Conservation (phyloP, 2,888 invertebrate species). For the Heliconius cydno region DNA sequence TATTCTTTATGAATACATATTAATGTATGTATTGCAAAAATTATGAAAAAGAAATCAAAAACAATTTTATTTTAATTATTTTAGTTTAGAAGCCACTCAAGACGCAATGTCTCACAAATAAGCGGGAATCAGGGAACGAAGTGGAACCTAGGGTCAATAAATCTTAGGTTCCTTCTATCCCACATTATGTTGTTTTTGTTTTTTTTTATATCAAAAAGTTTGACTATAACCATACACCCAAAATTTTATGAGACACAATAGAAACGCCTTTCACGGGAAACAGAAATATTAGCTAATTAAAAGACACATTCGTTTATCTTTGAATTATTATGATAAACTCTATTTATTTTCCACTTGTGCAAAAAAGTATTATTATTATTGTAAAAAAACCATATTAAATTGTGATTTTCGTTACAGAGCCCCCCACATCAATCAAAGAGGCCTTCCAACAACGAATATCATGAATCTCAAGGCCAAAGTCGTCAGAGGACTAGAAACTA, state of each 20-base stretch:
- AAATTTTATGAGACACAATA: too few species aligned
- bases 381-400: background rate
- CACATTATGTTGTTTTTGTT: background rate
- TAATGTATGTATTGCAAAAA: too few species aligned
- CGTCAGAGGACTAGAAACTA: constrained; percentile 70
- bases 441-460: constrained; percentile 59
- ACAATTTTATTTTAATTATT: too few species aligned
- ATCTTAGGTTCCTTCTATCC: background rate
- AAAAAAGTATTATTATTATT: background rate
- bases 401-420: constrained; percentile 54
- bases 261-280: too few species aligned
- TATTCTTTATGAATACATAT: too few species aligned
- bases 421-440: constrained; percentile 59
- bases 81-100: background rate
- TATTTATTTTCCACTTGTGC: background rate
- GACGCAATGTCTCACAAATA: background rate
- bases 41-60: too few species aligned
- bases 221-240: background rate
- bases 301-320: too few species aligned
- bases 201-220: background rate
- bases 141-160: background rate
- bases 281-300: too few species aligned
- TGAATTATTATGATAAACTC: too few species aligned
- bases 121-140: background rate
- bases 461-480: constrained; percentile 55